phyloP scores from a whole-genome alignment of 2,113 vertebrate species.

The human (Homo sapiens) region GRCh38 chr7:47791001-47791500 shows the following conservation, averaged over 20 bases:
- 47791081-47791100: background rate
- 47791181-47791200: background rate
- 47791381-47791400: background rate
- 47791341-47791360: background rate
- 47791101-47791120: background rate
- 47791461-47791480: background rate
- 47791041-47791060: background rate
- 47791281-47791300: background rate
- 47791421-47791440: background rate
- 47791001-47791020: too few relatives aligned
- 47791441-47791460: background rate
- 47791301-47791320: background rate
- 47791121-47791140: background rate
- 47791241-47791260: background rate
- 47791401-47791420: background rate
- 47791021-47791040: too few relatives aligned
- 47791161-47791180: background rate
- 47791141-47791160: background rate
- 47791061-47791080: background rate
- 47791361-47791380: background rate
- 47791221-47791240: background rate
- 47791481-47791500: background rate
- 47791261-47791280: background rate
- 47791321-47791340: background rate
- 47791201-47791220: background rate